These are phyloP conservation scores for Melipona bicolor DNA, from an alignment of 2,888 invertebrate species.

Conservation along the genomic window DNA sequence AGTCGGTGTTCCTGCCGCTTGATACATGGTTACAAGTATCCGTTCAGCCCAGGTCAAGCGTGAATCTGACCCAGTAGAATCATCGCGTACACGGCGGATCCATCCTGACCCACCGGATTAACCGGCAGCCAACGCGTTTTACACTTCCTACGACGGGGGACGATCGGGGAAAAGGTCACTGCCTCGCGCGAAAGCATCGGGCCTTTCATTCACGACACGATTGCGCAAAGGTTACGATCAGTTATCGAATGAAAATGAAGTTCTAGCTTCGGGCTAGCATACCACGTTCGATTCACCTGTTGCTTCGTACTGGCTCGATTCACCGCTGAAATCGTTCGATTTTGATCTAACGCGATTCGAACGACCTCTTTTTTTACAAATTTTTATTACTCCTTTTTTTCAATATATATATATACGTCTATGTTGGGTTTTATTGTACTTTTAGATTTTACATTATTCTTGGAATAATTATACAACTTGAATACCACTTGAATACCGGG, in stretches of 20 bases:
- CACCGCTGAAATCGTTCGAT: too few species aligned
- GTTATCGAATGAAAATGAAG: slow-evolving; percentile 14
- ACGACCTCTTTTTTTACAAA: not conserved
- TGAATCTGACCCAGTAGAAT: slow-evolving; percentile 71
- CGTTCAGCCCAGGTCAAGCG: slow-evolving; percentile 70
- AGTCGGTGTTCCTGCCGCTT: slow-evolving; percentile 63
- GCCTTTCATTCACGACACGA: slow-evolving; percentile 55
- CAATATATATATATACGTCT: too few species aligned
- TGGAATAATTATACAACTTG: too few species aligned
- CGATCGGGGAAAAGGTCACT: slow-evolving; percentile 52
- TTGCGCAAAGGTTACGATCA: slow-evolving; percentile 48
- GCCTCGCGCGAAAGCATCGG: slow-evolving; percentile 59
- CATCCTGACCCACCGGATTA: slow-evolving; percentile 50
- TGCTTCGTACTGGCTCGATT: too few species aligned
- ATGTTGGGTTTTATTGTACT: too few species aligned
- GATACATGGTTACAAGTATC: slow-evolving; percentile 71
- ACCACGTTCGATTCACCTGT: too few species aligned
- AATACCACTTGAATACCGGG: too few species aligned
- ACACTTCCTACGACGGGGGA: slow-evolving; percentile 9
- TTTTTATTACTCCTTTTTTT: too few species aligned
- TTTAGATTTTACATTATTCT: too few species aligned
- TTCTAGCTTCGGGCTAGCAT: not conserved
- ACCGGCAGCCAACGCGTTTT: slow-evolving; percentile 44
- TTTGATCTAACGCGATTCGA: not conserved
- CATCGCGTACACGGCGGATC: slow-evolving; percentile 40